These are phyloP conservation scores for Achlya flavicornis DNA, from an alignment of 2,888 invertebrate genomes.

Conservation along the genomic window DNA sequence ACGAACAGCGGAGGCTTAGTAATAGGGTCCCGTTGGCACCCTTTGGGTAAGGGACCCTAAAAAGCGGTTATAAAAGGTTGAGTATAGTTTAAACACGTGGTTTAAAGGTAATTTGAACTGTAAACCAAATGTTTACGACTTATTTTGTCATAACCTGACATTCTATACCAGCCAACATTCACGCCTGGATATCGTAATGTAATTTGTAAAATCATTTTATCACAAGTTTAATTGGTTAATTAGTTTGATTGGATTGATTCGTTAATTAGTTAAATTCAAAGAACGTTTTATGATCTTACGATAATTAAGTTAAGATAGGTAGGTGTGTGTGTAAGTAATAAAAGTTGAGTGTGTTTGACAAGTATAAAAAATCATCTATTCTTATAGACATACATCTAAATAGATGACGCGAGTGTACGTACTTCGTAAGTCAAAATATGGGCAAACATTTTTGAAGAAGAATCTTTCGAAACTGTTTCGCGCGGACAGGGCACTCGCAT, in stretches of 20 bases:
- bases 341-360: no score
- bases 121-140: slow-evolving; percentile 39
- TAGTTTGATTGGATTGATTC: background rate
- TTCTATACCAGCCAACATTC: slow-evolving; percentile 10
- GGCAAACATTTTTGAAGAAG: no score
- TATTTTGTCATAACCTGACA: slow-evolving; percentile 41
- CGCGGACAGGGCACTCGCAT: no score
- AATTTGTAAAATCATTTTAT: slow-evolving; percentile 8
- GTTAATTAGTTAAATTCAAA: background rate
- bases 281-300: background rate
- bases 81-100: slow-evolving; percentile 15
- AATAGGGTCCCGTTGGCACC: no score
- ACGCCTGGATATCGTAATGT: slow-evolving; percentile 8
- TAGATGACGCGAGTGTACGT: no score
- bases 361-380: no score
- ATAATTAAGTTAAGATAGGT: background rate
- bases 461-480: no score
- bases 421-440: no score
- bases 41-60: no score
- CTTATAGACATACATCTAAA: no score
- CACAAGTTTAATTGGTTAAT: background rate
- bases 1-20: no score
- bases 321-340: background rate
- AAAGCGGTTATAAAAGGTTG: slow-evolving; percentile 20
- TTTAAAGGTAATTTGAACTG: slow-evolving; percentile 16